Evolutionary conservation across 2,113 vertebrate species (phyloP).

Genomic region (Ramphastos sulfuratus): DNA sequence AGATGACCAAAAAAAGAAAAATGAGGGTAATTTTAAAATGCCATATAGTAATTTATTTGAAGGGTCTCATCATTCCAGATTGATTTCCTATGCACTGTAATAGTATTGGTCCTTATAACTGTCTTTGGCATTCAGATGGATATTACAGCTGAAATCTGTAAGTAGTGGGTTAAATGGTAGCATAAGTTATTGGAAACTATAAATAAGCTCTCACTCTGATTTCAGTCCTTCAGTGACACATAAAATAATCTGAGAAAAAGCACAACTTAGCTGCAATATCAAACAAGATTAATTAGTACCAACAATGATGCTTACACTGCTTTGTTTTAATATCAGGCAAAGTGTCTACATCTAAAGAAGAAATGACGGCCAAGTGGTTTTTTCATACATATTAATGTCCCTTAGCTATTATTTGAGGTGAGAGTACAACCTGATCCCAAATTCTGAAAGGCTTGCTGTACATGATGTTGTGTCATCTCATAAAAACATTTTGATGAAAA

Average conservation of each 20-base stretch:
- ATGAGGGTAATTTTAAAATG: slow-evolving; percentile 60
- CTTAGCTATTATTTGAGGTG: neutral
- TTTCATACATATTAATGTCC: neutral
- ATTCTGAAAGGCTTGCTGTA: neutral
- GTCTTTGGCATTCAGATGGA: slow-evolving; percentile 50
- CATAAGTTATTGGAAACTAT: slow-evolving; percentile 57
- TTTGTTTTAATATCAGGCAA: neutral
- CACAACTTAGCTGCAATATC: slow-evolving; percentile 33
- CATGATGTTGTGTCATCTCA: neutral
- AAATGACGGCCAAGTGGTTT: neutral
- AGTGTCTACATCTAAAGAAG: neutral
- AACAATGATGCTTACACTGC: neutral
- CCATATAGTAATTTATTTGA: slow-evolving; percentile 33
- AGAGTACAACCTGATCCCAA: neutral
- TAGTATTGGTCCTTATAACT: slow-evolving; percentile 31
- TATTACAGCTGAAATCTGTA: neutral
- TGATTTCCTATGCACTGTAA: slow-evolving; percentile 44
- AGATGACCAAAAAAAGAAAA: slow-evolving; percentile 22
- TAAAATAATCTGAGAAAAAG: slow-evolving; percentile 42
- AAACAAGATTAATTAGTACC: slow-evolving; percentile 17
- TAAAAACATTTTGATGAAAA: neutral
- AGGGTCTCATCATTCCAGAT: slow-evolving; percentile 51
- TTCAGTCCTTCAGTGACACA: slow-evolving; percentile 27
- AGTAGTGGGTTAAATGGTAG: slow-evolving; percentile 33
- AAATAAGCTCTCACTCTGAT: slow-evolving; percentile 44